These are phyloP conservation scores for Zhuqinia jingwanae DNA, from an alignment of 2,888 invertebrate species.

Conservation along the genomic window DNA sequence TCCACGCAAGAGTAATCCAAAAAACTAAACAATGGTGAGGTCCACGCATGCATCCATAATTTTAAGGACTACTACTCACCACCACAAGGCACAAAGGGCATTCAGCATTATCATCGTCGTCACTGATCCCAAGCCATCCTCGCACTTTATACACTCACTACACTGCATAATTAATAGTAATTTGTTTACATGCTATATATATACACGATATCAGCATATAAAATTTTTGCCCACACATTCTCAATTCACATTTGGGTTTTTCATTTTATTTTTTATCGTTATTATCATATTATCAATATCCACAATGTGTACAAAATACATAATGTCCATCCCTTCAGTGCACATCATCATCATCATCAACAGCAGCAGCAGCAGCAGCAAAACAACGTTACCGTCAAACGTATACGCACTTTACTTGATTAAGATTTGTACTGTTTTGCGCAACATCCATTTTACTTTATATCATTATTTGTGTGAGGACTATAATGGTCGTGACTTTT, in stretches of 20 bases:
- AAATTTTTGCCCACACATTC: too few relatives aligned
- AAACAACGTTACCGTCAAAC: neutral
- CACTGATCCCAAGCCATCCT: constrained; percentile 4
- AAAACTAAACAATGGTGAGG: neutral
- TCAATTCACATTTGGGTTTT: too few relatives aligned
- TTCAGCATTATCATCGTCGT: neutral
- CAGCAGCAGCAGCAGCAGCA: too few relatives aligned
- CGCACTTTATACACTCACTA: neutral
- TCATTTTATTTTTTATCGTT: too few relatives aligned
- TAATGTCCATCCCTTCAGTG: constrained; percentile 15
- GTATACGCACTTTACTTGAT: constrained; percentile 12
- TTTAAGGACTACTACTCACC: neutral
- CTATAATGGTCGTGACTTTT: constrained; percentile 23
- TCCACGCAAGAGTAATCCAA: constrained; percentile 46
- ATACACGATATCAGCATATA: too few relatives aligned
- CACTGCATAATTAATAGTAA: neutral
- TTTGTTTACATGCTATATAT: neutral
- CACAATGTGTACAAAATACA: too few relatives aligned
- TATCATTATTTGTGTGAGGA: neutral
- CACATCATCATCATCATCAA: neutral
- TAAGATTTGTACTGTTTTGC: neutral
- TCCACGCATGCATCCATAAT: neutral
- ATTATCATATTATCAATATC: too few relatives aligned
- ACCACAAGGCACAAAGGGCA: constrained; percentile 10
- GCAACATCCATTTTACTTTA: constrained; percentile 2